phyloP scores from a whole-genome alignment of 2,113 vertebrate species.

The Rhynchomys soricoides region DNA sequence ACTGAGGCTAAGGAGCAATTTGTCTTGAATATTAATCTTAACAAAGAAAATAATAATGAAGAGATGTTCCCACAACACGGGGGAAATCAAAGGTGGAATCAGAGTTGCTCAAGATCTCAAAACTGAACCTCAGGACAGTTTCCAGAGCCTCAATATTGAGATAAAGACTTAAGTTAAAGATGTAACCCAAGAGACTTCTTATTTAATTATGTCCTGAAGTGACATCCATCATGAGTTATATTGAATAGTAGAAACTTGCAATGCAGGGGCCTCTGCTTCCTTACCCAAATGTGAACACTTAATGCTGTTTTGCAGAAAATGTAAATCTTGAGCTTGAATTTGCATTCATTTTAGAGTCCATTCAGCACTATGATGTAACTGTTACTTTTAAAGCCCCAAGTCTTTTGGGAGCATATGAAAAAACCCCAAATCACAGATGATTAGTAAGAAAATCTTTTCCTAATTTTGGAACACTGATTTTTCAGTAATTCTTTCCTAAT shows the following conservation, averaged over 20 bases:
- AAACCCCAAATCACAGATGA: neutral
- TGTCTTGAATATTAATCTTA: constrained; percentile 51
- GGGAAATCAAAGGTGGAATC: constrained; percentile 52
- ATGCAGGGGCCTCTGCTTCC: neutral
- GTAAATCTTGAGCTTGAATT: neutral
- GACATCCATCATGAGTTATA: constrained; percentile 16
- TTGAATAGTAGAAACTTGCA: constrained; percentile 27
- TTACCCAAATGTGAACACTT: neutral
- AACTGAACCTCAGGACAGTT: neutral
- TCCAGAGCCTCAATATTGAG: neutral
- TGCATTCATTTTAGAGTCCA: neutral
- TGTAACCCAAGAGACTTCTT: constrained; percentile 11
- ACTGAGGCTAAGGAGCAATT: neutral
- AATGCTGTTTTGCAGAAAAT: neutral
- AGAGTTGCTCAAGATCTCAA: constrained; percentile 7
- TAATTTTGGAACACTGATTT: neutral
- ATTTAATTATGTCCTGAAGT: constrained; percentile 59
- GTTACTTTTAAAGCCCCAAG: neutral
- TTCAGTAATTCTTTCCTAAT: neutral
- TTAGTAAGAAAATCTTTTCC: neutral
- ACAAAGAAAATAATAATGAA: constrained; percentile 56
- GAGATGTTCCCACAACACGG: neutral
- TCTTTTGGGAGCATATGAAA: neutral
- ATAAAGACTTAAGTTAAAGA: constrained; percentile 31
- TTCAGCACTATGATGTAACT: neutral